Evolutionary conservation across 2,113 vertebrate genomes (phyloP), one percentile per base, ranked within the genome.

Genomic region (Parus major): DNA sequence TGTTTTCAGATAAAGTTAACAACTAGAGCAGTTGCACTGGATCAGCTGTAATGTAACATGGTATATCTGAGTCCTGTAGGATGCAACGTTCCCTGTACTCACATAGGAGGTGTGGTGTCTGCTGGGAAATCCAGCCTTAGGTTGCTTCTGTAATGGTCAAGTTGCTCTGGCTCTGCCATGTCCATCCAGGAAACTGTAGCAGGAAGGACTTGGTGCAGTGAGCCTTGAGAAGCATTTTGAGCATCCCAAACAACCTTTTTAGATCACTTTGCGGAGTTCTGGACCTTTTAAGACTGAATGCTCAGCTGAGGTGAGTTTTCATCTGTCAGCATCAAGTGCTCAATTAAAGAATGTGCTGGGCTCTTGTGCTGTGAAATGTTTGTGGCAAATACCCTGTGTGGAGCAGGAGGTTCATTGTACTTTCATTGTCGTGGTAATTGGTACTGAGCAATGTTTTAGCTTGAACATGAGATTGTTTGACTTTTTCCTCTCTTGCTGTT

Each of bases 161-260:
- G 23, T 20, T 90, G 33, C 18, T 95, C 85, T 75, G 55, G 28
- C 21, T 82, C 55, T 78, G 35, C 60, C 17, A 12, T 1, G 5
- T 80, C 33, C 56, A 63, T 46, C 36, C 14, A 79, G 65, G 36
- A 59, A 78, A 35, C 17, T n/a, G 55, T 44, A 79, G 33, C 42
- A 55, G 57, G 82, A 61, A 46, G 33, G 76, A 73, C 12, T 55
- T 29, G 1, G 21, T 61, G 27, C 0, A 0, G 12, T n/a, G n/a
- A 0, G 0, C 35, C 56, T 92, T 68, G 68, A 70, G 72, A 49
- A 80, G 44, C 24, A 28, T 49, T 92, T 59, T 81, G 47, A 92
- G 52, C 36, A 79, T 52, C 28, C 12, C 33, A 68, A 61, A 36
- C 42, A 53, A 44, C 15, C 1, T 53, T 86, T 88, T 84, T 78